Base-by-base conservation (phyloP, 1,140 invertebrate species). In the Trypoxylus dichotomus region DNA sequence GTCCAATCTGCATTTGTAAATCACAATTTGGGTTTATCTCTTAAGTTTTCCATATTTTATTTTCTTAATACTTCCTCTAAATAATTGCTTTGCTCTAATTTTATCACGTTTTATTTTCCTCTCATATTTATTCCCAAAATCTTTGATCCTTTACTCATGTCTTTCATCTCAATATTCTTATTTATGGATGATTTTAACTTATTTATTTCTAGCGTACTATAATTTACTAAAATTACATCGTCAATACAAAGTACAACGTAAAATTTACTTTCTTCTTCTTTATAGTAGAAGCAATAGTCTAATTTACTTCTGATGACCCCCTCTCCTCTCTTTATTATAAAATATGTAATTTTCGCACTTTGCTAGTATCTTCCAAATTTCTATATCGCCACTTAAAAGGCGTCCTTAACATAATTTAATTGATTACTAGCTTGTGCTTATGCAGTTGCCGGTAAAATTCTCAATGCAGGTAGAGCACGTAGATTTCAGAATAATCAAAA, bases 241-340 rank as follows among this genome's bases (percentile, higher is more conserved):
- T 85, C 84, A 5, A 84, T 81, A 79, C 82, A 84, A 15, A 85
- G 68, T 32, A 83, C 29, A 21, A 83, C 42, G 78, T 83, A 74
- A 1, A 83, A 47, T 75, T 75, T n/a, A n/a, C n/a, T 43, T 1
- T 58, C 37, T 8, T 47, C 27, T n/a, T 68, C 41, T 25, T 79
- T 81, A 47, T 24, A 19, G 79, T 82, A 85, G 3, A 84, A 73
- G 79, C 84, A 86, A 80, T 79, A 83, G 77, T 85, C 83, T 78
- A 74, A 77, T 25, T 81, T 42, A 19, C 76, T 78, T 76, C 73
- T 75, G 71, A 24, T 29, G 74, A 84, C 81, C 5, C 76, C 72
- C 76, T 82, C 58, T 29, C 75, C 32, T 77, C 13, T 77, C 27
- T n/a, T n/a, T n/a, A n/a, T n/a, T n/a, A n/a, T n/a, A n/a, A n/a